A percentile compares a stretch with the other conserved stretches of the same genome.
Evolutionary conservation across 2,888 invertebrate species (phyloP).

Genomic region (Drosophila phalerata): DNA sequence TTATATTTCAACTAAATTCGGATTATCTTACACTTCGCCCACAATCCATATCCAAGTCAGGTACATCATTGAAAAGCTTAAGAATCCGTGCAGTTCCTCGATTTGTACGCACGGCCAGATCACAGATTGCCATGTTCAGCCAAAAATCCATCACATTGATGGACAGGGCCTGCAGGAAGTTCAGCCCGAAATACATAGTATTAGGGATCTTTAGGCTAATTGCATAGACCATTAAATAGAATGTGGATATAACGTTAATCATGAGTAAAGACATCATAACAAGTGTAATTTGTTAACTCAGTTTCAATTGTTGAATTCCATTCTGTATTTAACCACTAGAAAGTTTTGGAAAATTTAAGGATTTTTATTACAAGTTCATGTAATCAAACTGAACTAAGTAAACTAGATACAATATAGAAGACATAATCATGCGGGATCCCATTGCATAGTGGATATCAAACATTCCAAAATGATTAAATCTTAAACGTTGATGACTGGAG

Average conservation of each 20-base stretch:
- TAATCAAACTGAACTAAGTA: slow-evolving; percentile 65
- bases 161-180: too few species aligned
- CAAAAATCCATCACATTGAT: slow-evolving; percentile 59
- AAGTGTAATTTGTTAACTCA: slow-evolving; percentile 26
- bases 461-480: slow-evolving; percentile 45
- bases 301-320: too few species aligned
- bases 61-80: slow-evolving; percentile 34
- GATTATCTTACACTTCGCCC: slow-evolving; percentile 34
- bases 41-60: neutral
- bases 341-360: too few species aligned
- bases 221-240: slow-evolving; percentile 38
- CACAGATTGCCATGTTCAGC: slow-evolving; percentile 48
- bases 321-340: neutral
- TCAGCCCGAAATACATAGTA: neutral
- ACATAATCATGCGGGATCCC: slow-evolving; percentile 57
- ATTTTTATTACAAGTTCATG: slow-evolving; percentile 44
- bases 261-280: slow-evolving; percentile 26
- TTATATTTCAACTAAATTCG: too few species aligned
- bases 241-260: slow-evolving; percentile 45
- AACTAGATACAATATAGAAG: slow-evolving; percentile 34
- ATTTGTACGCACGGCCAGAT: slow-evolving; percentile 30
- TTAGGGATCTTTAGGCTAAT: slow-evolving; percentile 18
- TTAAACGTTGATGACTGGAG: slow-evolving; percentile 41
- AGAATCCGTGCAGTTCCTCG: slow-evolving; percentile 35
- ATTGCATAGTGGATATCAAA: slow-evolving; percentile 45